phyloP scores from a whole-genome alignment of 1,140 invertebrate species.

The Drosophila ogumai region DNA sequence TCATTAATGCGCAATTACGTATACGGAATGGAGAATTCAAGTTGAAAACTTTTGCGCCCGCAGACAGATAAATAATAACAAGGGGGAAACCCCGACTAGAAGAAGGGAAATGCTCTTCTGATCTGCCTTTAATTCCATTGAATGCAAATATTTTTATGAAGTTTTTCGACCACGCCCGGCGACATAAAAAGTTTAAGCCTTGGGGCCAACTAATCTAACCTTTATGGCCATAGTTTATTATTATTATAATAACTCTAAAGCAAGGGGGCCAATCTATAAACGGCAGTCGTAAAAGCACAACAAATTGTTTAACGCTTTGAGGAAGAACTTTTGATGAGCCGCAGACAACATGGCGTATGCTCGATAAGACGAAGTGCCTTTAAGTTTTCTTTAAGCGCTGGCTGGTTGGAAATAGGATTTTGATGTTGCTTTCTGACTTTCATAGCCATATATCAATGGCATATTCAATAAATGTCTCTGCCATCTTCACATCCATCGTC shows the following conservation, averaged over 20 bases:
- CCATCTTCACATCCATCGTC: conserved; percentile 50
- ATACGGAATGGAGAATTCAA: conserved; percentile 35
- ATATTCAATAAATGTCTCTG: conserved; percentile 72
- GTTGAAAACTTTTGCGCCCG: conserved; percentile 43
- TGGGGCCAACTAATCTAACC: conserved; percentile 49
- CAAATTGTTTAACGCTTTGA: conserved; percentile 59
- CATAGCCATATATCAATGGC: conserved; percentile 74
- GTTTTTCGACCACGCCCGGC: conserved; percentile 3
- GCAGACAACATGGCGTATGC: conserved; percentile 42
- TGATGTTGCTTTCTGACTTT: conserved; percentile 42
- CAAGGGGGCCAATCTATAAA: conserved; percentile 38
- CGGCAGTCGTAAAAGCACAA: conserved; percentile 49
- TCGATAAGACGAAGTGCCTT: neutral
- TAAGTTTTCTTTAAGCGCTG: conserved; percentile 20
- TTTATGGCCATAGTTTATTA: conserved; percentile 48
- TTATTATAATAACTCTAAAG: conserved; percentile 35
- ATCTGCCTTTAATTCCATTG: neutral
- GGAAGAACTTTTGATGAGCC: conserved; percentile 27
- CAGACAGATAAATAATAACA: conserved; percentile 50
- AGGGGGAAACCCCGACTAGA: neutral
- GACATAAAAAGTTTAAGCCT: conserved; percentile 31
- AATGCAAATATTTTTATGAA: conserved; percentile 39
- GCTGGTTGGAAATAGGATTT: conserved; percentile 23
- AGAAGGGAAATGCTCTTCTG: neutral
- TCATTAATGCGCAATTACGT: conserved; percentile 60